Percentiles rank a stretch among this genome's conserved stretches.
Evolutionary conservation across 1,140 invertebrate genomes (phyloP).

Genomic region (Drosophila arizonae): DNA sequence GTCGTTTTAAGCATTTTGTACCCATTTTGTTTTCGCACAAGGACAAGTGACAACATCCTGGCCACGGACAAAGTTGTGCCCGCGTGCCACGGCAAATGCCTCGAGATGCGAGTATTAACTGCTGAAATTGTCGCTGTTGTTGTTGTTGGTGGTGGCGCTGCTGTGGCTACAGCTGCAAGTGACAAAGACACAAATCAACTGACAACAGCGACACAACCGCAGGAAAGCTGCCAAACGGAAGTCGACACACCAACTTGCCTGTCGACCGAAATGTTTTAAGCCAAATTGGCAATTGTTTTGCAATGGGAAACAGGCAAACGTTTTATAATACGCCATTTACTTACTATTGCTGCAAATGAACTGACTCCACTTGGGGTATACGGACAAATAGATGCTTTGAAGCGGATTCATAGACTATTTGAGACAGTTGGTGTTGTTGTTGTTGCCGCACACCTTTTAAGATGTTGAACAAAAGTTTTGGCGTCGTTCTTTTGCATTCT

Average conservation of each 20-base stretch:
- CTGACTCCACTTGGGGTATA: conserved; percentile 11
- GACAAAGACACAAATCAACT: conserved; percentile 60
- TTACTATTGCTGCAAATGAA: conserved; percentile 33
- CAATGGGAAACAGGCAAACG: conserved; percentile 18
- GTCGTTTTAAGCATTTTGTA: conserved; percentile 77
- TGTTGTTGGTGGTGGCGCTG: neutral
- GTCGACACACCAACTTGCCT: conserved; percentile 71
- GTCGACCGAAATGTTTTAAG: conserved; percentile 62
- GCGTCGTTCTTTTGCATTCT: neutral
- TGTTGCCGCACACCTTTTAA: conserved; percentile 10
- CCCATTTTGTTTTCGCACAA: conserved; percentile 70
- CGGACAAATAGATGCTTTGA: neutral
- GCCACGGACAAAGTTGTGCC: conserved; percentile 66
- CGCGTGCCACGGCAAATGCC: conserved; percentile 59
- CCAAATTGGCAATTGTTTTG: conserved; percentile 74
- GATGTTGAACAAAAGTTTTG: conserved; percentile 31
- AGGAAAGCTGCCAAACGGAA: conserved; percentile 53
- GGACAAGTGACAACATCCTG: conserved; percentile 69
- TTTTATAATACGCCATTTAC: conserved; percentile 52
- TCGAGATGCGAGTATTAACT: conserved; percentile 66
- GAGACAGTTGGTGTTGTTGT: too few species aligned
- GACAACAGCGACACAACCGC: conserved; percentile 53
- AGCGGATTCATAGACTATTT: conserved; percentile 15
- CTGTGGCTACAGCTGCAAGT: conserved; percentile 13
- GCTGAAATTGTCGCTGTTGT: conserved; percentile 27